Evolutionary conservation across 2,113 vertebrate species (phyloP), one percentile per base, ranked within the genome.

Genomic region (Genyomyrus donnyi): DNA sequence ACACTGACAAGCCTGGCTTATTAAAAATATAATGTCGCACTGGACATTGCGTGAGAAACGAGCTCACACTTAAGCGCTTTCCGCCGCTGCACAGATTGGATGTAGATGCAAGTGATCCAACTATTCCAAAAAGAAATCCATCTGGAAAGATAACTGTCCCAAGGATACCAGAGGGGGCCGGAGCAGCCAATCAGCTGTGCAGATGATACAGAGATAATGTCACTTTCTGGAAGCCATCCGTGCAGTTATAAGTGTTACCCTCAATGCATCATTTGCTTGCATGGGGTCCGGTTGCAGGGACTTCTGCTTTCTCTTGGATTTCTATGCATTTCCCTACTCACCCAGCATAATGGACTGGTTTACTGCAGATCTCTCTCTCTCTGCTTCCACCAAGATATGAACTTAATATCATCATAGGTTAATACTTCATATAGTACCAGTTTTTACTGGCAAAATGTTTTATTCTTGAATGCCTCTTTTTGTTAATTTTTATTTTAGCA

Each of bases 181-280:
- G 21, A 27, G 46, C 48, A 49, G 84, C 84, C 85, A 87, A 53
- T 53, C 50, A 56, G 50, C n/a, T 56, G 85, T 21, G 85, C 45
- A 21, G 85, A 56, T 52, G 50, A 87, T 53, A 53, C 49, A 3
- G 48, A 53, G 48, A 53, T 53, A 87, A 87, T 87, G 85, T 39
- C 85, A 53, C 50, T 87, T 87, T 87, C 50, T 35, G 46, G 24
- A 87, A 87, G 17, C 85, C 85, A 87, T 87, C 85, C 49, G 50
- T 87, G 50, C 85, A 87, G 85, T 87, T 85, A 87, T 35, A 53
- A 87, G 49, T 53, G 48, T 87, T 87, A 52, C 85, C 50, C 50
- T 87, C 50, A 53, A 87, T 53, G 85, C 50, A 39, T 53, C 50
- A 87, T 87, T 87, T 87, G n/a, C 49, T 87, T 87, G 49, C 50